Base-by-base conservation (phyloP, 2,888 invertebrate species). In the Lypha dubia region DNA sequence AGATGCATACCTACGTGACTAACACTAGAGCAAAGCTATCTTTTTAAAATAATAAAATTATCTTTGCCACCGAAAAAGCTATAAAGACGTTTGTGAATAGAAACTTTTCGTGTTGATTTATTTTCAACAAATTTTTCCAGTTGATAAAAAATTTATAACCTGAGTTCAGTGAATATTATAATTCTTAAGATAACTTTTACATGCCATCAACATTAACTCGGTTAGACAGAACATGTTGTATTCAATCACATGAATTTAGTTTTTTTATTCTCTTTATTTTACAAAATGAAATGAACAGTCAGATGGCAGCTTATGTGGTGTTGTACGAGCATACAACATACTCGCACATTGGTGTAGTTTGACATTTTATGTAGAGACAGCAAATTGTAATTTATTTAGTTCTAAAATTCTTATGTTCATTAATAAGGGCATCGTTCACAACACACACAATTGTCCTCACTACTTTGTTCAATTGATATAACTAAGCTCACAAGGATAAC, bases 101-200 rank as follows among this genome's bases (percentile, higher is more conserved):
- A 38, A 56, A 49, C 0, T 35, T 58, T 17, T 58, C 32, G 15
- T 60, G 4, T 32, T 46, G 17, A 28, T 60, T n/a, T 15, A 46
- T 35, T 1, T 20, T 17, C 15, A 4, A 56, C 32, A 46, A 8
- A 17, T 41, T 70, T 22, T 73, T 49, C 11, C n/a, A 3, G 24
- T 5, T 74, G 62, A 63, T 53, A 28, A 53, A 63, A 53, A 41
- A 51, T 63, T 8, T 51, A 51, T 44, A 20, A 51, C 8, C 49
- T 63, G 9, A 74, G 38, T 62, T 63, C 41, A 74, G 24, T 63
- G 53, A 74, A 63, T 53, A 74, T 74, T 44, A 41, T 28, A 24
- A 63, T 28, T 63, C 3, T 41, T 51, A 15, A 28, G 17, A 15
- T 51, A 53, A 41, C 41, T 41, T 41, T 15, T 28, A 38, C 28